phyloP scores from a whole-genome alignment of 2,113 vertebrate species.

The Papio anubis region DNA sequence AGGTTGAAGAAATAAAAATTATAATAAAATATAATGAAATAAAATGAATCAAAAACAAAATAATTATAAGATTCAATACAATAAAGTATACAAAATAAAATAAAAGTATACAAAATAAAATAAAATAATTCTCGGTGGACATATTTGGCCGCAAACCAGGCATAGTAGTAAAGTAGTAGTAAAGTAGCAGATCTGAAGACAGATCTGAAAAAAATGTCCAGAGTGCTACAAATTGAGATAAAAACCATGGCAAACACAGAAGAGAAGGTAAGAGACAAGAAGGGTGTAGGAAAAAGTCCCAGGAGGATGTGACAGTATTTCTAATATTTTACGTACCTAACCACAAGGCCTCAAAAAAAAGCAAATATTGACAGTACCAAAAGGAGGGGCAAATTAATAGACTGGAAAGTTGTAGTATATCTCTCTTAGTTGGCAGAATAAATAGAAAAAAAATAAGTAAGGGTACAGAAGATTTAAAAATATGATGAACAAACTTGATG shows the following conservation, averaged over 20 bases:
- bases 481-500: not conserved
- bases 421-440: not conserved
- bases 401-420: not conserved
- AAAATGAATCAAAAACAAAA: not conserved
- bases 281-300: not conserved
- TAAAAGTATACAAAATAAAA: not conserved
- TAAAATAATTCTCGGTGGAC: not conserved
- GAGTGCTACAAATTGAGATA: not conserved
- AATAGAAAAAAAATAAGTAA: not conserved
- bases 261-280: not conserved
- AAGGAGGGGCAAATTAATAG: not conserved
- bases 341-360: not conserved
- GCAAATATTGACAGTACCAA: not conserved
- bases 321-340: not conserved
- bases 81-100: not conserved
- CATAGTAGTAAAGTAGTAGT: not conserved
- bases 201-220: not conserved
- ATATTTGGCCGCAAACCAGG: not conserved
- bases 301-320: not conserved
- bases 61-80: not conserved
- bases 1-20: slow-evolving; percentile 26
- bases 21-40: not conserved
- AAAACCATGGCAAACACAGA: not conserved
- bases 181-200: not conserved
- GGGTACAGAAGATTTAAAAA: not conserved